A percentile compares a stretch with the other conserved stretches of the same genome.
These are phyloP conservation scores for Malthinus seriepunctatus DNA, from an alignment of 2,888 invertebrate species.

Conservation along the genomic window DNA sequence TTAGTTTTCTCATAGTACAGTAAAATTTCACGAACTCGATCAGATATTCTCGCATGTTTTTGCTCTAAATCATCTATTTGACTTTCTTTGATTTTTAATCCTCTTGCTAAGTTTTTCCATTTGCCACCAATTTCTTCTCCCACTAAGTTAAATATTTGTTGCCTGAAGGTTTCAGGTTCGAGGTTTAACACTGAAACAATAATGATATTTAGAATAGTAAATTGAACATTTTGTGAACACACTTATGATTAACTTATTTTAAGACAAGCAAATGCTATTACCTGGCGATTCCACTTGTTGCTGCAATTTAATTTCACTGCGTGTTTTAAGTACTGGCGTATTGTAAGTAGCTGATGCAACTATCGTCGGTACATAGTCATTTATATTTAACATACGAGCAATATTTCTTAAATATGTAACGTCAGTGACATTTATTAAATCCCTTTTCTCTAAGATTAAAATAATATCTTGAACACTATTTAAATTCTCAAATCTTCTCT, in stretches of 20 bases:
- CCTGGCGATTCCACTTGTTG: neutral
- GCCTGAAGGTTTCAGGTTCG: slow-evolving; percentile 7
- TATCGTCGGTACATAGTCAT: neutral
- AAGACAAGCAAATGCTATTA: too few relatives aligned
- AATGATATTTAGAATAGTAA: neutral
- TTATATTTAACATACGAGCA: slow-evolving; percentile 12
- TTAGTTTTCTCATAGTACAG: slow-evolving; percentile 31
- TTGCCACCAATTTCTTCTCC: slow-evolving; percentile 41
- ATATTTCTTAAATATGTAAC: slow-evolving; percentile 33
- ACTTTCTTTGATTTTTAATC: slow-evolving; percentile 41
- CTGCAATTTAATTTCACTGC: neutral
- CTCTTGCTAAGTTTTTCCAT: slow-evolving; percentile 47
- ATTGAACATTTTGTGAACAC: neutral
- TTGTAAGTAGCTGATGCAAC: neutral
- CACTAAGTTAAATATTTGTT: slow-evolving; percentile 32
- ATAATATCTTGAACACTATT: slow-evolving; percentile 34
- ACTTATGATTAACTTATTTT: neutral
- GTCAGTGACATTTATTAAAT: slow-evolving; percentile 34
- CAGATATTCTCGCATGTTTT: slow-evolving; percentile 27
- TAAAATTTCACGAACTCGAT: slow-evolving; percentile 38
- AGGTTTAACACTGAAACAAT: slow-evolving; percentile 13
- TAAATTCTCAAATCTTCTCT: slow-evolving; percentile 33
- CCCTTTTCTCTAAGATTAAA: slow-evolving; percentile 40
- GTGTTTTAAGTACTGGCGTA: neutral
- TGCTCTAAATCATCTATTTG: slow-evolving; percentile 42